These are phyloP conservation scores for Gallirallus australis DNA, from an alignment of 2,797 vertebrate genomes.

Conservation along the genomic window DNA sequence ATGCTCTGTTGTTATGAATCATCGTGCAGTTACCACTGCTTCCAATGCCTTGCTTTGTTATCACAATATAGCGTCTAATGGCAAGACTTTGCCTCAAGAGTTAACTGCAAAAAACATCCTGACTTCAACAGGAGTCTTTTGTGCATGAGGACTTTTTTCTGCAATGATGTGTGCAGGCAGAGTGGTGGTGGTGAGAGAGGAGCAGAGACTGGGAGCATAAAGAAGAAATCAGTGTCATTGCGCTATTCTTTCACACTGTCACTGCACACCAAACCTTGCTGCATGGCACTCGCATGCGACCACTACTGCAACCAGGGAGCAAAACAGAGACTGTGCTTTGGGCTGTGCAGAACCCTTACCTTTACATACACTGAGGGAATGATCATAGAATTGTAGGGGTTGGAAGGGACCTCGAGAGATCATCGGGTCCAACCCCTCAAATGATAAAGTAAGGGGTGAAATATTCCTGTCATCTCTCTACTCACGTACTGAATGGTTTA, in stretches of 20 bases:
- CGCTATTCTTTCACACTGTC: not conserved
- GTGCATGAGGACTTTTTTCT: not conserved
- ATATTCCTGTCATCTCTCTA: not conserved
- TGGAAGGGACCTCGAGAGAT: no score
- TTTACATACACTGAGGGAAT: not conserved
- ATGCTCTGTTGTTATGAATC: not conserved
- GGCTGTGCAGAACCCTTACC: not conserved
- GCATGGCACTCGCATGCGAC: accelerated
- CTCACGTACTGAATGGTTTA: not conserved
- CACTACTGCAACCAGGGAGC: not conserved
- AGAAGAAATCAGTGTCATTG: not conserved
- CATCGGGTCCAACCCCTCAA: no score
- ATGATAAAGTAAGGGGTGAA: not conserved
- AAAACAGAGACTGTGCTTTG: not conserved
- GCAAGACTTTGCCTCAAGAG: not conserved
- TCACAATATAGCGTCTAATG: not conserved
- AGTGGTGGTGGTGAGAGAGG: not conserved
- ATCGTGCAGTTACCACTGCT: not conserved
- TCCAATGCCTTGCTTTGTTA: not conserved
- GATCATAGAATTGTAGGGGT: no score
- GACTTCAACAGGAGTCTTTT: not conserved
- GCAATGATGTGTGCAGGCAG: not conserved
- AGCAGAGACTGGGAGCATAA: not conserved
- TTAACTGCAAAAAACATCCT: not conserved
- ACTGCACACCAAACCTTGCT: not conserved